Base-by-base conservation (phyloP, 1,140 invertebrate genomes). In the Hylyphantes graminicola region DNA sequence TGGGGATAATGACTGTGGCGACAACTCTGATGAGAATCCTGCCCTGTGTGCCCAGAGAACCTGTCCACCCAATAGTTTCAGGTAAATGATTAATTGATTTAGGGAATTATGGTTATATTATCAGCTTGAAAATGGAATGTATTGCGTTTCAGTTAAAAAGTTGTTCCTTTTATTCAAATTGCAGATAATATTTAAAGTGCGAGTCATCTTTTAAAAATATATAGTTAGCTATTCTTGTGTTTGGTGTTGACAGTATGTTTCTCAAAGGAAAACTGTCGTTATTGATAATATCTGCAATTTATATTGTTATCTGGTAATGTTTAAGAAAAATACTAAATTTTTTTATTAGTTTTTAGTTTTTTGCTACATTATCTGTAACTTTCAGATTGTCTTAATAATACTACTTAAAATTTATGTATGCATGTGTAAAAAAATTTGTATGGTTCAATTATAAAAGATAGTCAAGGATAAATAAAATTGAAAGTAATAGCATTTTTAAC, bases 1-100 rank as follows among this genome's bases (percentile, higher is more conserved):
- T 87, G 95, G 96, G 0, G 96, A 95, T 85, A 97, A 98, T 88
- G 97, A 99, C 89, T 99, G 97, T 88, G 96, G 96, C 0, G 98
- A 98, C 88, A 97, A 97, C 88, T 95, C 94, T 0, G 97, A 99
- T 89, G 97, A 99, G 90, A 94, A 97, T 92, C 92, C 95, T 0
- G 88, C 96, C 54, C 94, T 97, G 87, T 98, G 97, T 88, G 93
- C 95, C 0, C 93, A 96, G 86, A 91, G 96, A 85, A 95, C 95
- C 0, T 98, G 96, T 88, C 96, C 96, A 0, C 93, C 94, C 48
- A 97, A 97, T 87, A 96, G 95, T 87, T 97, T 98, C 91, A 93
- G 92, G 87, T 92, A 88, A 61, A 19, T 57, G 19, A 19, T 4
- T 59, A 5, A 12, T 59, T 6, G 35, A 35, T 35, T 35, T 35